phyloP scores from a whole-genome alignment of 1,140 invertebrate species.

The Neodiprion virginianus region DNA sequence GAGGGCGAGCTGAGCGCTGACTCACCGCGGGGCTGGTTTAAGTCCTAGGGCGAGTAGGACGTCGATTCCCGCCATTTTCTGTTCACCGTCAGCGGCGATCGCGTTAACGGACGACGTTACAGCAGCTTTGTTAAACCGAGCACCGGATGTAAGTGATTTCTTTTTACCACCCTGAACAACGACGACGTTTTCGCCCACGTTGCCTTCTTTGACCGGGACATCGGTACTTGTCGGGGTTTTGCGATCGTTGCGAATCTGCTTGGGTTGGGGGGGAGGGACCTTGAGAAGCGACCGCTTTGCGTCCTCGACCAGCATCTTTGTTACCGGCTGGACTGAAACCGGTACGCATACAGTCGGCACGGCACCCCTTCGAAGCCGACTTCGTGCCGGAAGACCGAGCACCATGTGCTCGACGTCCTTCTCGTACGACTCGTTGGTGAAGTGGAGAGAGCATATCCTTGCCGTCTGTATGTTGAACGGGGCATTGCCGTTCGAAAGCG shows the following conservation, averaged over 20 bases:
- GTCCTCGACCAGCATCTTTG: constrained; percentile 58
- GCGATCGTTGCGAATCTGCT: constrained; percentile 39
- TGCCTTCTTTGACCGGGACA: constrained; percentile 7
- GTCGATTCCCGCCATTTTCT: constrained; percentile 45
- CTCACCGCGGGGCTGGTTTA: constrained; percentile 53
- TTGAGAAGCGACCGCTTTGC: constrained; percentile 56
- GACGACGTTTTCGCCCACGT: background rate
- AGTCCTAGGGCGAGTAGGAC: constrained; percentile 55
- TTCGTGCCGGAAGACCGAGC: constrained; percentile 64
- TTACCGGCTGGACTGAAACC: constrained; percentile 57
- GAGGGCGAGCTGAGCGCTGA: constrained; percentile 24
- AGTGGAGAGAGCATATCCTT: constrained; percentile 66
- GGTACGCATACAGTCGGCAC: constrained; percentile 65
- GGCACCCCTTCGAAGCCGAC: constrained; percentile 62
- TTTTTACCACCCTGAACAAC: background rate
- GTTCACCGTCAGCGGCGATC: constrained; percentile 19
- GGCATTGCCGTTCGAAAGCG: constrained; percentile 55
- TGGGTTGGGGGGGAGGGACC: constrained; percentile 46
- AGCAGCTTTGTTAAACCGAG: constrained; percentile 19
- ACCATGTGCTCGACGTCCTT: constrained; percentile 67
- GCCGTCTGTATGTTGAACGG: constrained; percentile 66
- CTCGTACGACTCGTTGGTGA: constrained; percentile 64
- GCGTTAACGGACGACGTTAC: constrained; percentile 17
- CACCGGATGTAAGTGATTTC: constrained; percentile 21
- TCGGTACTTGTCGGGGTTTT: constrained; percentile 12